Conservation (phyloP, 2,888 invertebrate species). For the Heteromyza rotundicornis region DNA sequence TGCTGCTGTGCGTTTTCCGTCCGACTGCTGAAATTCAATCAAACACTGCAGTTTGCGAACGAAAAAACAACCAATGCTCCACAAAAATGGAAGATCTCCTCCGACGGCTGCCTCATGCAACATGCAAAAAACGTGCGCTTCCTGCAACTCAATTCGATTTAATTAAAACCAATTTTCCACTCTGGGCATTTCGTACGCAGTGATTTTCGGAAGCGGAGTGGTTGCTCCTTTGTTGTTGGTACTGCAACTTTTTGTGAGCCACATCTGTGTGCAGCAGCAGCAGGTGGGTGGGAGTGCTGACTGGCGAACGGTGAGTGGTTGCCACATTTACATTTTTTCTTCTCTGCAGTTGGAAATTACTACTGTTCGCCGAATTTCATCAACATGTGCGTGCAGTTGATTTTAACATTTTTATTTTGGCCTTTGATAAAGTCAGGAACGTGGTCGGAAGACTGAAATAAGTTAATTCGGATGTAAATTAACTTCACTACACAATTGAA, state of each 20-base stretch:
- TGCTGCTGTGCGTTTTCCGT: background rate
- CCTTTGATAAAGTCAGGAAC: background rate
- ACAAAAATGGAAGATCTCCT: background rate
- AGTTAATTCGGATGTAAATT: no score
- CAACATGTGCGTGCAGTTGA: background rate
- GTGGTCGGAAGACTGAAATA: constrained; percentile 8
- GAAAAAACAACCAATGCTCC: background rate
- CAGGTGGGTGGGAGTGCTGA: background rate
- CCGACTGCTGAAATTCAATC: constrained; percentile 4
- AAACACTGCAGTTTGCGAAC: background rate
- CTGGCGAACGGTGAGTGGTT: background rate
- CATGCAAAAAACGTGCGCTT: background rate
- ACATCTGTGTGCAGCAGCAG: constrained; percentile 13
- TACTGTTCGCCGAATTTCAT: background rate
- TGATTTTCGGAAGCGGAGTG: background rate
- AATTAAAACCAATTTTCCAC: constrained; percentile 53
- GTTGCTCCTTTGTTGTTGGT: background rate
- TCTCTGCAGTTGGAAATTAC: background rate
- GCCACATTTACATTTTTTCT: background rate
- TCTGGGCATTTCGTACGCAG: constrained; percentile 28
- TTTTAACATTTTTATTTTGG: background rate
- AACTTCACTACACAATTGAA: no score
- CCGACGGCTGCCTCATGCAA: background rate
- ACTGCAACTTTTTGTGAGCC: background rate
- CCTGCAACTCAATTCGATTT: constrained; percentile 48